Evolutionary conservation across 2,113 vertebrate species (phyloP).

Genomic region (Rattus norvegicus): DNA sequence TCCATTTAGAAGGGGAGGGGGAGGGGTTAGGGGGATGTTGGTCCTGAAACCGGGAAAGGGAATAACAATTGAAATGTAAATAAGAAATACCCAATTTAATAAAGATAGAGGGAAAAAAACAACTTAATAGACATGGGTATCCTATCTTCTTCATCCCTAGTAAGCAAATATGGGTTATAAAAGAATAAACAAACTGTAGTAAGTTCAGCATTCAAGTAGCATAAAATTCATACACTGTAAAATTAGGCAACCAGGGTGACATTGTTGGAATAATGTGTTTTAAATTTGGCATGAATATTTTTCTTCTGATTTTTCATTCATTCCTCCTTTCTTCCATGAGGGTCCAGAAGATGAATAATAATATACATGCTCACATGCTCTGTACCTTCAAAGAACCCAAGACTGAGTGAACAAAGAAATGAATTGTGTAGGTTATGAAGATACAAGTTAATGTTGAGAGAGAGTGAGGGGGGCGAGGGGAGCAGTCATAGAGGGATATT

Average conservation of each 20-base stretch:
- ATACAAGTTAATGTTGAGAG: neutral
- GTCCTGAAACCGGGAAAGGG: too few species aligned
- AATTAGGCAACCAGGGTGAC: neutral
- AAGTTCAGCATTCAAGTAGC: neutral
- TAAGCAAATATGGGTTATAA: neutral
- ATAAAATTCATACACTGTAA: neutral
- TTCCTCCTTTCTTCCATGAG: neutral
- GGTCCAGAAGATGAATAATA: neutral
- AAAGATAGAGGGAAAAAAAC: neutral
- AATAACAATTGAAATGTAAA: too few species aligned
- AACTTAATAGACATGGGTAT: neutral
- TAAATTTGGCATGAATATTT: neutral
- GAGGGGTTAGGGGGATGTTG: too few species aligned
- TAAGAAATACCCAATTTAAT: neutral
- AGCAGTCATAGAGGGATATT: neutral
- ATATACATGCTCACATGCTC: neutral
- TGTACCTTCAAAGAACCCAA: neutral
- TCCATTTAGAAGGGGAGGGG: too few species aligned
- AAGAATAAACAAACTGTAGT: neutral
- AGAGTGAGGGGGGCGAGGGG: too few species aligned
- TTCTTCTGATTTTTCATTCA: neutral
- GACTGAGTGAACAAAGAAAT: neutral
- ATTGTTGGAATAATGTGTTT: neutral
- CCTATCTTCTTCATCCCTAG: neutral
- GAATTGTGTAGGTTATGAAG: neutral